Conservation (phyloP, 2,113 vertebrate genomes). For the Puffinus mauretanicus region DNA sequence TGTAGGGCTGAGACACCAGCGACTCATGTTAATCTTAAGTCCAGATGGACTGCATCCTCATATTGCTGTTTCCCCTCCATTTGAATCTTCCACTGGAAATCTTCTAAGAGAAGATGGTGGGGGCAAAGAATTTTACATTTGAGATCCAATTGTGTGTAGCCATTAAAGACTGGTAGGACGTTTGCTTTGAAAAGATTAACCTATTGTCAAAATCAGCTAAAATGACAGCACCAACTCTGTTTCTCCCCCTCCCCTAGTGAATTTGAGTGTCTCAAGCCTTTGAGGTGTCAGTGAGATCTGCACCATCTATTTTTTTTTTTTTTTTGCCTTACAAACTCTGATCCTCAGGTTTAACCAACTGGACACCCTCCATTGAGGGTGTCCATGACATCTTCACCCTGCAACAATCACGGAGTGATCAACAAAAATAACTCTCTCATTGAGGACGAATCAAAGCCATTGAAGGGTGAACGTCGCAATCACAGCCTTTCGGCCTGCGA, state of each 20-base stretch:
- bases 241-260: not conserved
- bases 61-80: not conserved
- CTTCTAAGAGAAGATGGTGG: not conserved
- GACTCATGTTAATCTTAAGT: not conserved
- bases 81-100: not conserved
- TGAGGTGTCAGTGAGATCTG: not conserved
- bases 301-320: not conserved
- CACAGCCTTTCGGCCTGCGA: not conserved
- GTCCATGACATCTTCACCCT: not conserved
- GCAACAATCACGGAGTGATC: not conserved
- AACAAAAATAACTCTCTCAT: not conserved
- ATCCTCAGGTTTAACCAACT: not conserved
- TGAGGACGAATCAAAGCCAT: not conserved
- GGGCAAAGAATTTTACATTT: not conserved
- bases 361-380: not conserved
- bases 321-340: not conserved
- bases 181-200: not conserved
- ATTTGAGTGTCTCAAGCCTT: not conserved
- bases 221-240: not conserved
- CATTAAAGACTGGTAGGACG: not conserved
- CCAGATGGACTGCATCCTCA: not conserved
- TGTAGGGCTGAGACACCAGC: not conserved
- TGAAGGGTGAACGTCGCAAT: not conserved
- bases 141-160: not conserved
- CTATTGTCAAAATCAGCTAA: not conserved